Conservation (phyloP, 2,888 invertebrate genomes). For the Caenorhabditis sp. region DNA sequence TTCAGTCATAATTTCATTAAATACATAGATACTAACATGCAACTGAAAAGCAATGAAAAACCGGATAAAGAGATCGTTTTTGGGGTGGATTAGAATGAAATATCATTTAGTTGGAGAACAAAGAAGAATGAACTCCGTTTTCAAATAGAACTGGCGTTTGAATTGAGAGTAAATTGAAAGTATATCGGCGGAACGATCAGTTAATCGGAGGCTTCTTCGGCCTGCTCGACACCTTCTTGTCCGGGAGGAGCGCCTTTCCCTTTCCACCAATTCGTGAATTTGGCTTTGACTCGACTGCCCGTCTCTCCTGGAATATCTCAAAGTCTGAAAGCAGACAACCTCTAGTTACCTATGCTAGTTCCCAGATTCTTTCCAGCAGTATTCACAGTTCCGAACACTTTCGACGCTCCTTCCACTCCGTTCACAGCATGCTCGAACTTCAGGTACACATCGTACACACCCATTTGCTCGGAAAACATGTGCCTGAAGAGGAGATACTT, state of each 20-base stretch:
- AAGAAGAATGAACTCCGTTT: neutral
- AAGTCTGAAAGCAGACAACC: neutral
- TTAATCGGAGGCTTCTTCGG: constrained; percentile 32
- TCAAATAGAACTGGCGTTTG: constrained; percentile 5
- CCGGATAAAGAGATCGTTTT: constrained; percentile 1
- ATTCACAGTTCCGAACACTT: constrained; percentile 66
- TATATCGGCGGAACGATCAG: neutral
- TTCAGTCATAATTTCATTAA: neutral
- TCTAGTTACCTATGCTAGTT: constrained; percentile 34
- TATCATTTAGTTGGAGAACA: neutral
- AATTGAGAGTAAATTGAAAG: neutral
- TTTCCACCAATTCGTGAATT: constrained; percentile 72
- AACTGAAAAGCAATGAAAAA: neutral
- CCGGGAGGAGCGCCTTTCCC: constrained; percentile 9
- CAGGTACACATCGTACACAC: constrained; percentile 90
- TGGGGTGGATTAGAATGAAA: neutral
- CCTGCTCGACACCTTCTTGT: constrained; percentile 41
- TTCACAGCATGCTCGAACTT: constrained; percentile 72
- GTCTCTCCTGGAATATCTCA: constrained; percentile 4
- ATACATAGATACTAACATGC: neutral
- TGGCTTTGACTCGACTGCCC: constrained; percentile 68
- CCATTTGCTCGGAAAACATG: constrained; percentile 94
- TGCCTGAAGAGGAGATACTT: constrained; percentile 82
- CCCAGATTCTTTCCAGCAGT: constrained; percentile 73
- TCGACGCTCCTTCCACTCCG: constrained; percentile 71